Evolutionary conservation across 1,140 invertebrate genomes (phyloP), one percentile per base, ranked within the genome.

Genomic region (Zophobas atratus): DNA sequence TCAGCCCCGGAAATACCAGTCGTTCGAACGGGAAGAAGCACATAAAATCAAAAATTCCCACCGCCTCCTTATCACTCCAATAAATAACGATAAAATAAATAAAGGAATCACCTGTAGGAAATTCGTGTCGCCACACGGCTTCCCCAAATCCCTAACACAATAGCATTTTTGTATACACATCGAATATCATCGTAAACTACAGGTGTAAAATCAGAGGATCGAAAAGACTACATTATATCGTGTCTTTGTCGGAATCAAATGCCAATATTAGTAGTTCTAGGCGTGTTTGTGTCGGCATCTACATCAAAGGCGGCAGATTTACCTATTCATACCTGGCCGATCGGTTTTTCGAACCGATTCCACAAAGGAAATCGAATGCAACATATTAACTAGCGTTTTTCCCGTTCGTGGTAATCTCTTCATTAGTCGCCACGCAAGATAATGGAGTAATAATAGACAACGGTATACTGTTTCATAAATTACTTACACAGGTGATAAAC

Each of bases 261-360:
- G 76, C 76, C 76, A 77, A 77, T 77, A 77, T 77, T 77, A 77
- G 76, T 77, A 63, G 57, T 53, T 56, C 51, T 56, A 51, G 75
- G 75, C 46, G 63, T 56, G 76, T 51, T 53, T 55, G 33, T 56
- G 76, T 77, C 76, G 76, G 76, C 76, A 46, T 57, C 39, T 34
- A 48, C 49, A 72, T 77, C 76, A 77, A 77, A 77, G 67, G 76
- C 67, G 48, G 70, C 76, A 36, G 70, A 53, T 67, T 67, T 67
- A 67, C 60, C 60, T 67, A 67, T 67, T 67, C 60, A 67, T 67
- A 67, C 39, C 60, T 67, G 60, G 2, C 39, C 60, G 60, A 67
- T 67, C 60, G 60, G 39, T 51, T 63, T 51, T 51, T 51, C 49
- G 49, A 51, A 51, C 49, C 49, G 49, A 46, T 46, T 20, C 20